A percentile compares a stretch with the other conserved stretches of the same genome.
phyloP scores from a whole-genome alignment of 2,797 vertebrate species.

The Tamandua tetradactyla region DNA sequence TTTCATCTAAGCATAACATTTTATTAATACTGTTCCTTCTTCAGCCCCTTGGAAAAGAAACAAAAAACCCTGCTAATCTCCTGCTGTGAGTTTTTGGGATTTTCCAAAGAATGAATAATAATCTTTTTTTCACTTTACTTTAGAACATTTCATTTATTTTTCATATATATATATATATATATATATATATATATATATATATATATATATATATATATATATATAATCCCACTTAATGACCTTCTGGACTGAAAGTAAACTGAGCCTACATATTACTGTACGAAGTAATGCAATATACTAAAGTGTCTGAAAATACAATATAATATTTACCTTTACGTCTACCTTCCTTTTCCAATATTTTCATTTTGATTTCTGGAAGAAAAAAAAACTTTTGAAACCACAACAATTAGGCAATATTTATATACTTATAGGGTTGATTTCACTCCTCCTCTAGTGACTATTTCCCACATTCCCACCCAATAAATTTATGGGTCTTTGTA shows the following conservation, averaged over 20 bases:
- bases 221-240: constrained; percentile 31
- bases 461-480: not conserved
- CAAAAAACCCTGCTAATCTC: constrained; percentile 36
- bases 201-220: not conserved
- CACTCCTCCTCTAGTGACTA: not conserved
- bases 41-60: not conserved
- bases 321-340: not conserved
- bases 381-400: not conserved
- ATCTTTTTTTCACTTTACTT: constrained; percentile 48
- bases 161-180: constrained; percentile 14
- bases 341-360: constrained; percentile 23
- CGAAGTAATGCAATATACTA: too few species aligned
- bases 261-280: not conserved
- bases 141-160: constrained; percentile 41
- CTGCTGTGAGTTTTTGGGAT: constrained; percentile 44
- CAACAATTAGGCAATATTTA: not conserved
- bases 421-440: not conserved
- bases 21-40: constrained; percentile 53
- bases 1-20: constrained; percentile 49
- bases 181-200: too few species aligned
- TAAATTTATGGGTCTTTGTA: not conserved
- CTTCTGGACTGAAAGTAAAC: not conserved
- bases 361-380: constrained; percentile 32
- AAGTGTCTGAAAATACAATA: not conserved
- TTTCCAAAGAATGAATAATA: constrained; percentile 56